Conservation (phyloP, 2,797 vertebrate species). For the Ctenochaetus hawaiiensis region DNA sequence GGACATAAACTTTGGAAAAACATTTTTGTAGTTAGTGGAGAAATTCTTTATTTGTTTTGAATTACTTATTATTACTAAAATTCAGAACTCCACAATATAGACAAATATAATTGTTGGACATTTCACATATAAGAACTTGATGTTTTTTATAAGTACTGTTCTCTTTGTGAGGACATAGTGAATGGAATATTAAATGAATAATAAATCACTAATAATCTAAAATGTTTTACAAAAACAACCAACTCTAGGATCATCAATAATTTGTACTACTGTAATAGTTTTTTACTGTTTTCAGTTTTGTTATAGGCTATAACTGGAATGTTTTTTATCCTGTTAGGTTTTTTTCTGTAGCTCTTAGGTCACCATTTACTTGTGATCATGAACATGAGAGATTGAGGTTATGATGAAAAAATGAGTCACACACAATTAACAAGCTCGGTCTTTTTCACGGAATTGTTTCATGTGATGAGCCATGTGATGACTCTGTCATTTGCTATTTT, state of each 20-base stretch:
- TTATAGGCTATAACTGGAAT: background rate
- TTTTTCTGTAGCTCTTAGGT: background rate
- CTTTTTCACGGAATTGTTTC: background rate
- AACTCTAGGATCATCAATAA: background rate
- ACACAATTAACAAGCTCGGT: background rate
- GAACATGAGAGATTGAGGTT: background rate
- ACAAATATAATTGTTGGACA: no score
- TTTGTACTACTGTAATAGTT: background rate
- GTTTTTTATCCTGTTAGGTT: background rate
- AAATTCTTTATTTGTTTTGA: background rate
- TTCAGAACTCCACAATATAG: background rate
- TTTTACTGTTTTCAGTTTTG: no score
- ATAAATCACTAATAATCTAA: background rate
- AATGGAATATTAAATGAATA: no score
- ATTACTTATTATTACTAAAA: background rate
- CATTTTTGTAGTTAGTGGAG: no score
- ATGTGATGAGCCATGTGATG: background rate
- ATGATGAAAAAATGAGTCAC: background rate
- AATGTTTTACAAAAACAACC: background rate
- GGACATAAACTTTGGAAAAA: no score
- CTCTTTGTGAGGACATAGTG: background rate
- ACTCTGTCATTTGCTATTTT: background rate
- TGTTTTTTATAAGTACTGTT: background rate
- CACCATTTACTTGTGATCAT: background rate
- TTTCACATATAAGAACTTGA: background rate